These are phyloP conservation scores for Drosophila erecta DNA, from an alignment of 1,140 invertebrate genomes.

Conservation along the genomic window DNA sequence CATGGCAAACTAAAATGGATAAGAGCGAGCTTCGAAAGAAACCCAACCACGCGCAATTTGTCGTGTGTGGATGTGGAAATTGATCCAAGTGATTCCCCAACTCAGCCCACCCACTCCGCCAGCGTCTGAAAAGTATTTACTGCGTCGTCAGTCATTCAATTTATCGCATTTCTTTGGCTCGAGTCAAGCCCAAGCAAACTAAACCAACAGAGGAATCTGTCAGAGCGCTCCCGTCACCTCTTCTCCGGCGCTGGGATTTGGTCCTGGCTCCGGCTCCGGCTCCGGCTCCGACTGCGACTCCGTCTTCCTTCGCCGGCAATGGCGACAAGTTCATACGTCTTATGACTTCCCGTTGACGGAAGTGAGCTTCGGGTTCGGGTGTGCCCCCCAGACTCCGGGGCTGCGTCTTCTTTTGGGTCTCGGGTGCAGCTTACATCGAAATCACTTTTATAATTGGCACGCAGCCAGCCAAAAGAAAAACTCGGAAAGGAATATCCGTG, in stretches of 20 bases:
- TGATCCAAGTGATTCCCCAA: slow-evolving; percentile 48
- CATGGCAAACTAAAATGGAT: slow-evolving; percentile 46
- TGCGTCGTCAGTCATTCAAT: slow-evolving; percentile 81
- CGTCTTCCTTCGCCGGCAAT: slow-evolving; percentile 27
- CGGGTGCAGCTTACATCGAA: slow-evolving; percentile 75
- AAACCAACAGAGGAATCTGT: slow-evolving; percentile 58
- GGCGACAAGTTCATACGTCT: slow-evolving; percentile 81
- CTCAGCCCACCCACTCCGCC: slow-evolving; percentile 18
- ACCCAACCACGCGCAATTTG: slow-evolving; percentile 80
- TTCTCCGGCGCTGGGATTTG: slow-evolving; percentile 19
- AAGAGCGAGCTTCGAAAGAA: slow-evolving; percentile 42
- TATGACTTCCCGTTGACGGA: slow-evolving; percentile 82
- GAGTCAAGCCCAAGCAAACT: slow-evolving; percentile 40
- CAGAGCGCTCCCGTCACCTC: slow-evolving; percentile 43
- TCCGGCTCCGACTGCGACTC: slow-evolving; percentile 15
- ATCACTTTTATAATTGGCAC: slow-evolving; percentile 83
- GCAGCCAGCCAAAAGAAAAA: slow-evolving; percentile 76
- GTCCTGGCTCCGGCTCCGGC: slow-evolving; percentile 3
- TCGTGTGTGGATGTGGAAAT: slow-evolving; percentile 61
- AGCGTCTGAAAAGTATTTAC: slow-evolving; percentile 80
- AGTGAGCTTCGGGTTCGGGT: slow-evolving; percentile 39
- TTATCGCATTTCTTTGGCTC: slow-evolving; percentile 78
- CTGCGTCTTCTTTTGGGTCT: slow-evolving; percentile 48
- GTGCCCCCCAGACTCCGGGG: slow-evolving; percentile 42
- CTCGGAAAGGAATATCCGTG: slow-evolving; percentile 34